These are phyloP conservation scores for Sitophilus oryzae DNA, from an alignment of 1,140 invertebrate genomes.

Conservation along the genomic window DNA sequence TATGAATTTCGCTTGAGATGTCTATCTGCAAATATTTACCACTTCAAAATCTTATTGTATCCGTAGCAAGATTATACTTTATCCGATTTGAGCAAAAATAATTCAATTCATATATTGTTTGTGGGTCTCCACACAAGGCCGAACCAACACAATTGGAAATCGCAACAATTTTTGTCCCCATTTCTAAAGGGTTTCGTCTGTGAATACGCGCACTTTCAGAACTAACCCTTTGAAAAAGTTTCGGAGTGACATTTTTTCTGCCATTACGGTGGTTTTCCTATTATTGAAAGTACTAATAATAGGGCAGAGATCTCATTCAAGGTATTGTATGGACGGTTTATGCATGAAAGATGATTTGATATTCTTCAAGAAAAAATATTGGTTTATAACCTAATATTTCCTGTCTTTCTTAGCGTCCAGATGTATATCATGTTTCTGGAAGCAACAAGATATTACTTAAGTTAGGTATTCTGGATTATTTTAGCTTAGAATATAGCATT, in stretches of 20 bases:
- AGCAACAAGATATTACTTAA: too few species aligned
- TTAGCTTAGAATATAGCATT: too few species aligned
- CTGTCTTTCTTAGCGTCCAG: too few species aligned
- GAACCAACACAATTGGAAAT: background rate
- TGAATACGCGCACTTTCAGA: background rate
- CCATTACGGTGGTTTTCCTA: background rate
- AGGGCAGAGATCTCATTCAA: background rate
- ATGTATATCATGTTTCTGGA: too few species aligned
- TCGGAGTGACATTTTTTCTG: slow-evolving; percentile 1
- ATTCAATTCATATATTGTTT: slow-evolving; percentile 4
- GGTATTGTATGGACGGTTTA: background rate
- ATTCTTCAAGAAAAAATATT: too few species aligned
- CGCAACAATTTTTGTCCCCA: background rate
- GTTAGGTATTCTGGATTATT: too few species aligned
- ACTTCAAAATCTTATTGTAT: slow-evolving; percentile 4
- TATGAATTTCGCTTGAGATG: background rate
- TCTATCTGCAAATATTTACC: slow-evolving; percentile 15
- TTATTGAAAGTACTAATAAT: slow-evolving; percentile 15
- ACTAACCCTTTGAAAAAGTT: slow-evolving; percentile 12
- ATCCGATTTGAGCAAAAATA: slow-evolving; percentile 13
- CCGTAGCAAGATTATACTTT: slow-evolving; percentile 8
- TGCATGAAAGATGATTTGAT: background rate
- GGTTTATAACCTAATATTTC: too few species aligned
- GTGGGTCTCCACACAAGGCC: background rate
- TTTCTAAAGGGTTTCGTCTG: background rate